Percentiles rank a stretch among this genome's conserved stretches.
These are phyloP conservation scores for Hemibagrus wyckioides DNA, from an alignment of 2,113 vertebrate species.

Conservation along the genomic window DNA sequence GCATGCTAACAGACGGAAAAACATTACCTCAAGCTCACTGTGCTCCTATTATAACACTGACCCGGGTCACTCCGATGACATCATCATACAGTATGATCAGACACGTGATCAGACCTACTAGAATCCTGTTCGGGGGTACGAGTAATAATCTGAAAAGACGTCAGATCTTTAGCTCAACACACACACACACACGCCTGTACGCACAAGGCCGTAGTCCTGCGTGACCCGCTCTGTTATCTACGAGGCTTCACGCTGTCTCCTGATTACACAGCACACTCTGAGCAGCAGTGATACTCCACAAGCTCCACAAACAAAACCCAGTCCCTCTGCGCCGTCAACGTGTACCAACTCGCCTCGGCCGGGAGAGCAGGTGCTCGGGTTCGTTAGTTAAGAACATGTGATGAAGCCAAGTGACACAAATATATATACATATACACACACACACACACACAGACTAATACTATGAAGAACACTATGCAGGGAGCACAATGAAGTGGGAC, in stretches of 20 bases:
- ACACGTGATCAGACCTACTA: neutral
- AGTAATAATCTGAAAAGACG: neutral
- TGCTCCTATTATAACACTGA: neutral
- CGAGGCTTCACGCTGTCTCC: conserved; percentile 2
- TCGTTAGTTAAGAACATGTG: conserved; percentile 1
- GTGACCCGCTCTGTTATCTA: conserved; percentile 17
- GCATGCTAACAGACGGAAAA: neutral
- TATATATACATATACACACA: no score
- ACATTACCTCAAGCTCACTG: neutral
- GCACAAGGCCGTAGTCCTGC: neutral
- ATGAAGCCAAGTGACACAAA: neutral
- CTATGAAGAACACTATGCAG: neutral
- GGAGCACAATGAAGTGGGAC: neutral
- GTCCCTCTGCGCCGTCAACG: neutral
- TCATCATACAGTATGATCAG: neutral
- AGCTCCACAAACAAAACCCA: neutral
- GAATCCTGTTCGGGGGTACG: neutral
- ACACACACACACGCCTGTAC: no score
- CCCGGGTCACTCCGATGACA: neutral
- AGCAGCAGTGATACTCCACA: neutral
- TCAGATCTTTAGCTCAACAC: neutral
- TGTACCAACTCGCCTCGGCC: conserved; percentile 15
- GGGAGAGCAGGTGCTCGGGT: neutral
- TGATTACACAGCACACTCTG: conserved; percentile 1
- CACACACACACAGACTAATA: neutral